These are phyloP conservation scores for Ricordea florida DNA, from an alignment of 92 coral and sea anemone species.

Conservation along the genomic window DNA sequence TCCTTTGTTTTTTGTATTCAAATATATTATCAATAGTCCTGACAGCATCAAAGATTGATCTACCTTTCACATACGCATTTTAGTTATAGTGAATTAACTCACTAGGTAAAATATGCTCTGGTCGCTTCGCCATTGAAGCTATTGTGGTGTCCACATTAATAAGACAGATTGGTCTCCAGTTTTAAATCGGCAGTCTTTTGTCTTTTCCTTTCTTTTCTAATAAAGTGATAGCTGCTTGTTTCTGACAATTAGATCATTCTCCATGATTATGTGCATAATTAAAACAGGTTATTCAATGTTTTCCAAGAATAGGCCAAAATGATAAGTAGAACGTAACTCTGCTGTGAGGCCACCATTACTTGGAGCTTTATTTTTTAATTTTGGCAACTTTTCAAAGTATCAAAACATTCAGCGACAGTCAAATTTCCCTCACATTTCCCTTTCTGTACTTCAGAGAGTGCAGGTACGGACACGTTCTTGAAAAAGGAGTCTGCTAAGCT, in stretches of 20 bases:
- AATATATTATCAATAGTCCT: conserved; percentile 5
- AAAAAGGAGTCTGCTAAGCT: not conserved
- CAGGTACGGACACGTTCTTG: conserved; percentile 1
- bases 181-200: not conserved
- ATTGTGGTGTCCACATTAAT: not conserved
- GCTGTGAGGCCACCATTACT: conserved; percentile 43
- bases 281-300: not conserved
- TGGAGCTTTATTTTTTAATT: conserved; percentile 36
- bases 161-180: not conserved
- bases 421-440: conserved; percentile 21
- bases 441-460: conserved; percentile 2
- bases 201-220: not conserved
- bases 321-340: conserved; percentile 26
- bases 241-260: not conserved
- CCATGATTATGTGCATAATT: not conserved
- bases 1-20: not conserved
- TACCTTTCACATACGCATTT: too few species aligned
- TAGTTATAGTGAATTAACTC: too few species aligned
- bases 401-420: conserved; percentile 16
- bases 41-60: conserved; percentile 8
- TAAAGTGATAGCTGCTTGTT: not conserved
- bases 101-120: too few species aligned
- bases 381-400: not conserved
- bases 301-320: conserved; percentile 18
- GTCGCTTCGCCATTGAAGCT: not conserved